phyloP scores from a whole-genome alignment of 64 coral and sea anemone species.

The Montipora capricornis region DNA sequence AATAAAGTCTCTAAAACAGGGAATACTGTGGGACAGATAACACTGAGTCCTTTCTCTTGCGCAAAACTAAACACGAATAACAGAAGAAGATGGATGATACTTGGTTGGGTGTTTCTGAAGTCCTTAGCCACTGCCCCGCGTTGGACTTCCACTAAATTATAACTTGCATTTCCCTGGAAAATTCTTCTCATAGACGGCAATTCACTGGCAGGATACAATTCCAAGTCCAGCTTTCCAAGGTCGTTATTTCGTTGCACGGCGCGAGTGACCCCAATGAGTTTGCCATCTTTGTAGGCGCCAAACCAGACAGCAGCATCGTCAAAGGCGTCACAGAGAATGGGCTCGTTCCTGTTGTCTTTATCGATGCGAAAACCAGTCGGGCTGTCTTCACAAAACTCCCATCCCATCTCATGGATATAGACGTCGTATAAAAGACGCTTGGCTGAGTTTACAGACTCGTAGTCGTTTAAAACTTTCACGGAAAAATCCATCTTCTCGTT shows the following conservation, averaged over 20 bases:
- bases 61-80: slow-evolving; percentile 64
- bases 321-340: slow-evolving; percentile 71
- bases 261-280: slow-evolving; percentile 64
- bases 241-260: slow-evolving; percentile 72
- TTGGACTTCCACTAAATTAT: slow-evolving; percentile 62
- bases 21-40: slow-evolving; percentile 75
- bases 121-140: slow-evolving; percentile 67
- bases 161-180: slow-evolving; percentile 18
- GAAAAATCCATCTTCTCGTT: slow-evolving; percentile 58
- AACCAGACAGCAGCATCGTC: slow-evolving; percentile 72
- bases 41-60: slow-evolving; percentile 56
- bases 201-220: slow-evolving; percentile 58
- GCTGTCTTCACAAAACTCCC: slow-evolving; percentile 51
- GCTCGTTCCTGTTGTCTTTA: slow-evolving; percentile 44
- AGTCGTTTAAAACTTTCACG: slow-evolving; percentile 52
- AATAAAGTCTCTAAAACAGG: slow-evolving; percentile 78
- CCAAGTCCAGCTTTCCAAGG: slow-evolving; percentile 73
- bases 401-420: slow-evolving; percentile 58
- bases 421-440: slow-evolving; percentile 71
- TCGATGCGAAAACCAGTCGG: slow-evolving; percentile 71
- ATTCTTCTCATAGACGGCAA: slow-evolving; percentile 57
- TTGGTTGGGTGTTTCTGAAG: slow-evolving; percentile 35
- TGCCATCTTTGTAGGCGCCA: slow-evolving; percentile 52
- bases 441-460: slow-evolving; percentile 57
- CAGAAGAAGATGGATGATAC: slow-evolving; percentile 62